Percentiles rank a stretch among this genome's conserved stretches.
phyloP scores from a whole-genome alignment of 2,888 invertebrate genomes.

The Deroplatys truncata region DNA sequence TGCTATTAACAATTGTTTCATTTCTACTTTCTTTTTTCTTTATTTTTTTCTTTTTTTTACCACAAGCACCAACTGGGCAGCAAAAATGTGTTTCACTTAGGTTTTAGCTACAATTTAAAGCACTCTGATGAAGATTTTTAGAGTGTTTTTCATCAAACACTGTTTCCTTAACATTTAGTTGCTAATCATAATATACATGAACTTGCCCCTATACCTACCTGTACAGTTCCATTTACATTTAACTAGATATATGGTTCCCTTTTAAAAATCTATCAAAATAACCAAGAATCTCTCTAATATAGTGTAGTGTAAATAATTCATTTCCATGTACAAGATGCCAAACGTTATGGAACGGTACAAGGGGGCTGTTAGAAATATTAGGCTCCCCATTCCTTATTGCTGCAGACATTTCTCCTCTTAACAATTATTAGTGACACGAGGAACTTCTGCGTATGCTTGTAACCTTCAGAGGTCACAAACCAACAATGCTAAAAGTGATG shows the following conservation, averaged over 20 bases:
- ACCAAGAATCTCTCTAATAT: slow-evolving; percentile 26
- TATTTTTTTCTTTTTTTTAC: not conserved
- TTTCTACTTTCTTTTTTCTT: not conserved
- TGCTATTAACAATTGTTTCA: slow-evolving; percentile 4
- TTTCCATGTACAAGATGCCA: slow-evolving; percentile 22
- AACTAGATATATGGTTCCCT: slow-evolving; percentile 12
- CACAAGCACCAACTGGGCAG: slow-evolving; percentile 28
- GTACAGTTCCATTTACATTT: slow-evolving; percentile 21
- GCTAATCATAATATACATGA: slow-evolving; percentile 5
- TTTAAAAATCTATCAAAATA: slow-evolving; percentile 31
- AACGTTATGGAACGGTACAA: slow-evolving; percentile 21
- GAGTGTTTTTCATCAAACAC: slow-evolving; percentile 27
- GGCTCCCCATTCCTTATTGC: slow-evolving; percentile 20
- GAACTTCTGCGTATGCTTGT: slow-evolving; percentile 53
- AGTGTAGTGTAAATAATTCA: slow-evolving; percentile 26
- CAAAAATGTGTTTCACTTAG: slow-evolving; percentile 24
- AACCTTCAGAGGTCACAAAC: not conserved
- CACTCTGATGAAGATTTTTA: slow-evolving; percentile 29
- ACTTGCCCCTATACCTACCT: slow-evolving; percentile 1
- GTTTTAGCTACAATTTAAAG: slow-evolving; percentile 24
- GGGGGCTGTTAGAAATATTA: slow-evolving; percentile 24
- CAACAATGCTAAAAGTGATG: not conserved
- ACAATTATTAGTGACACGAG: slow-evolving; percentile 81
- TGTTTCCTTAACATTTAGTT: slow-evolving; percentile 15
- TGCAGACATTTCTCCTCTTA: slow-evolving; percentile 65